These are phyloP conservation scores for Meiosimyza platycephala DNA, from an alignment of 2,888 invertebrate species.

Conservation along the genomic window DNA sequence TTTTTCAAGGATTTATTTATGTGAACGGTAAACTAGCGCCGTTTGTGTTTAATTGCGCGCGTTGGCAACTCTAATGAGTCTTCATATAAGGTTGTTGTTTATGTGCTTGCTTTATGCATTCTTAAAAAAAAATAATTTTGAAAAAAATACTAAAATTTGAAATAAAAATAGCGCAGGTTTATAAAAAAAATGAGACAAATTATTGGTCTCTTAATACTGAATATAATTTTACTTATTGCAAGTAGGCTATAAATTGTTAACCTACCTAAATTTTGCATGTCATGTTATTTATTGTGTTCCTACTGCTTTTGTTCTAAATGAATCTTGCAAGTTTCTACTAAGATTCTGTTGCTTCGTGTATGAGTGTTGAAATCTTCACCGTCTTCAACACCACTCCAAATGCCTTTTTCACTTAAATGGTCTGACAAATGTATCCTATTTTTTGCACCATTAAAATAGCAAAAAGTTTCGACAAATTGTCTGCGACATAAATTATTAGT, in stretches of 20 bases:
- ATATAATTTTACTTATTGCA: not conserved
- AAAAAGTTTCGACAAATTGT: slow-evolving; percentile 16
- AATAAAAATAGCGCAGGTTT: not conserved
- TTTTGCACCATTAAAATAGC: slow-evolving; percentile 28
- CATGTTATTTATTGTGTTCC: slow-evolving; percentile 4
- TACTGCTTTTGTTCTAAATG: too few relatives aligned
- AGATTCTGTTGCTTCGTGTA: not conserved
- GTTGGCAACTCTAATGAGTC: slow-evolving; percentile 34
- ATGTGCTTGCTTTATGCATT: slow-evolving; percentile 6
- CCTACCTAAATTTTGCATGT: not conserved
- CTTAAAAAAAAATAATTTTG: slow-evolving; percentile 10
- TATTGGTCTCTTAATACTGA: too few relatives aligned
- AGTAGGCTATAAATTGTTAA: slow-evolving; percentile 12
- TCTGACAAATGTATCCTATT: slow-evolving; percentile 16
- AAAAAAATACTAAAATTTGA: not conserved
- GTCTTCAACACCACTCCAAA: not conserved
- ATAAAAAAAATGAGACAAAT: too few relatives aligned
- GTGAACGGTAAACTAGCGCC: slow-evolving; percentile 52
- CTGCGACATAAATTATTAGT: slow-evolving; percentile 23
- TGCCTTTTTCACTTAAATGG: not conserved
- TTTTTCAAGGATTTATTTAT: slow-evolving; percentile 55
- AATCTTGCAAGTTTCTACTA: too few relatives aligned
- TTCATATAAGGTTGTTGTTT: slow-evolving; percentile 25
- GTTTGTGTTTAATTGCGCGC: slow-evolving; percentile 66
- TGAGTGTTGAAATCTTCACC: not conserved